A percentile compares a stretch with the other conserved stretches of the same genome.
Conservation (phyloP, 2,888 invertebrate genomes). For the Dasypolia templi region DNA sequence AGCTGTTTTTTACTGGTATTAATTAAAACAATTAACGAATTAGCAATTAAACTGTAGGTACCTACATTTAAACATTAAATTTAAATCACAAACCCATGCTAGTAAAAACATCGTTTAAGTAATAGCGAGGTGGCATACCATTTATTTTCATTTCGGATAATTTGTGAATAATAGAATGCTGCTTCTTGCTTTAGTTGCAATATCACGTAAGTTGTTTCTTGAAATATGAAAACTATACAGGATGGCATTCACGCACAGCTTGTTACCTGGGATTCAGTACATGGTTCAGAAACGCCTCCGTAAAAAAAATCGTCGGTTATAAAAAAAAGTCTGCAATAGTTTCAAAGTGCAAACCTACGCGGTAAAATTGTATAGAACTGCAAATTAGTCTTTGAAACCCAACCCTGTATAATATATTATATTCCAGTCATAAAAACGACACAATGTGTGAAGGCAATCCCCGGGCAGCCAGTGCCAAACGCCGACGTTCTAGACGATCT, state of each 20-base stretch:
- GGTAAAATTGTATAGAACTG: no score
- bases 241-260: no score
- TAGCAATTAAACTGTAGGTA: neutral
- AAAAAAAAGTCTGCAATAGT: no score
- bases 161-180: slow-evolving; percentile 21
- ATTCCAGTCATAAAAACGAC: slow-evolving; percentile 35
- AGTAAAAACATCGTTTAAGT: neutral
- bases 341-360: no score
- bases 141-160: neutral
- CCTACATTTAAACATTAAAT: neutral
- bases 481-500: slow-evolving; percentile 38
- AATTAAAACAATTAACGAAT: neutral
- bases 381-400: no score
- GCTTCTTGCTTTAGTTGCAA: neutral
- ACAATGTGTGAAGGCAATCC: slow-evolving; percentile 6
- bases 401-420: neutral
- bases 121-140: neutral
- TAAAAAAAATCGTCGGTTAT: no score
- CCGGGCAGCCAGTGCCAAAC: slow-evolving; percentile 38
- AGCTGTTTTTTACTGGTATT: neutral
- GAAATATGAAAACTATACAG: neutral
- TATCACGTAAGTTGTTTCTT: slow-evolving; percentile 34
- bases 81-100: neutral
- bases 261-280: no score
- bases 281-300: no score